Conservation (phyloP, 2,888 invertebrate species). For the Gasteruption jaculator region DNA sequence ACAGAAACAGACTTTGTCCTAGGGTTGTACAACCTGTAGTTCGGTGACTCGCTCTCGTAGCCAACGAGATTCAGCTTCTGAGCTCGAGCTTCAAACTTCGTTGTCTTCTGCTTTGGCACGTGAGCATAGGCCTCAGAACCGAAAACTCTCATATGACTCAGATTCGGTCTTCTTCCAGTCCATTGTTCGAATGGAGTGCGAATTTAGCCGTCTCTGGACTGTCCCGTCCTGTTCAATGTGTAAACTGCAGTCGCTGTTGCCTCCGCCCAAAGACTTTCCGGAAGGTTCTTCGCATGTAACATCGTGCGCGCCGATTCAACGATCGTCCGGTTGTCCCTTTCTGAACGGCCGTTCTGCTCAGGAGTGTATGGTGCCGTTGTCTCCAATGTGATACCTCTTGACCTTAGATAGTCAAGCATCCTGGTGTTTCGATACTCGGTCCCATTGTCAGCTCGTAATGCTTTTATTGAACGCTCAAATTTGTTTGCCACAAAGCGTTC, state of each 20-base stretch:
- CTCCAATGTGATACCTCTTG: conserved; percentile 28
- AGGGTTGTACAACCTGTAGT: conserved; percentile 26
- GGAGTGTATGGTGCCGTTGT: conserved; percentile 30
- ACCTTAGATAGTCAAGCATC: conserved; percentile 12
- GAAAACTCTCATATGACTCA: conserved; percentile 28
- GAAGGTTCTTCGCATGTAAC: conserved; percentile 30
- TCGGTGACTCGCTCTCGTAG: conserved; percentile 23
- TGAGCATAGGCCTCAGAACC: conserved; percentile 26
- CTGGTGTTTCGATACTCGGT: conserved; percentile 6
- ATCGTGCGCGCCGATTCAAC: conserved; percentile 38
- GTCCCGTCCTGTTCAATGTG: conserved; percentile 33
- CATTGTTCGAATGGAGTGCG: conserved; percentile 29
- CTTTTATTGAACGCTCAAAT: conserved; percentile 12
- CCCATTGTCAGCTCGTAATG: conserved; percentile 19
- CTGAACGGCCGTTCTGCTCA: conserved; percentile 35
- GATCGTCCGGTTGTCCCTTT: conserved; percentile 37
- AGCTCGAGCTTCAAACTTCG: conserved; percentile 21
- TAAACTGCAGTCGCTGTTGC: conserved; percentile 39
- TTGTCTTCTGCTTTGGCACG: conserved; percentile 21
- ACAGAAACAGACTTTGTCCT: conserved; percentile 22
- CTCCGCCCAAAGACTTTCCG: conserved; percentile 37
- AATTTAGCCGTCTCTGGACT: conserved; percentile 6
- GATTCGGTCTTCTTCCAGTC: conserved; percentile 24
- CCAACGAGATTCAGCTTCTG: conserved; percentile 26
- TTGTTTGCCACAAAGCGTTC: conserved; percentile 14